These are phyloP conservation scores for Dione juno DNA, from an alignment of 2,888 invertebrate species.

Conservation along the genomic window DNA sequence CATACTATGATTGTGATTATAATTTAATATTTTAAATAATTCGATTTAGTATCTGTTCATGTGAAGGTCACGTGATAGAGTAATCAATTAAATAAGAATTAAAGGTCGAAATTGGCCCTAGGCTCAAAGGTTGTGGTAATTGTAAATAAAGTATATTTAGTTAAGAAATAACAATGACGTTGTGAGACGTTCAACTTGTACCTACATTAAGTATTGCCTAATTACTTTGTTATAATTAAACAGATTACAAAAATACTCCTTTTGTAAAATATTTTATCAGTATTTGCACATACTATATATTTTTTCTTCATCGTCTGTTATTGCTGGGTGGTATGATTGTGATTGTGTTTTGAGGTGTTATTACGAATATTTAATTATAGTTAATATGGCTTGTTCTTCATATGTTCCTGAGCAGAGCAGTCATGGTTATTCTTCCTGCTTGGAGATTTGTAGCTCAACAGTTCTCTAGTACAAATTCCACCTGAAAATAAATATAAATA, in stretches of 20 bases:
- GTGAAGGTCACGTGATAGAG: conserved; percentile 24
- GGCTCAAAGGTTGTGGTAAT: conserved; percentile 3
- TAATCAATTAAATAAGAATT: conserved; percentile 17
- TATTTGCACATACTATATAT: not conserved
- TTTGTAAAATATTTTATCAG: not conserved
- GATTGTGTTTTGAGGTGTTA: not conserved
- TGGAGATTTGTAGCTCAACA: too few relatives aligned
- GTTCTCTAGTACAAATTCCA: too few relatives aligned
- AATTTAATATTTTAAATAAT: conserved; percentile 36
- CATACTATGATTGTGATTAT: conserved; percentile 25
- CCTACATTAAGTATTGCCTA: conserved; percentile 2
- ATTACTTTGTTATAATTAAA: not conserved
- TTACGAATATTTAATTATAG: too few relatives aligned
- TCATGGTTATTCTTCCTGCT: too few relatives aligned
- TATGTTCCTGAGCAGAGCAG: too few relatives aligned
- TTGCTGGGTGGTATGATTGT: too few relatives aligned
- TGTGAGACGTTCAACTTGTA: not conserved
- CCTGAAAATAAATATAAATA: too few relatives aligned
- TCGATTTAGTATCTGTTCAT: conserved; percentile 27
- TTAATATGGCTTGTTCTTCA: too few relatives aligned
- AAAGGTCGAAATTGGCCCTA: conserved; percentile 18
- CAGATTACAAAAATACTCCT: not conserved
- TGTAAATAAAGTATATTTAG: not conserved
- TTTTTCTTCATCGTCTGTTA: not conserved
- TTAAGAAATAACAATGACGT: not conserved